These are phyloP conservation scores for Drosophila hamatofila DNA, from an alignment of 2,888 invertebrate genomes.

Conservation along the genomic window DNA sequence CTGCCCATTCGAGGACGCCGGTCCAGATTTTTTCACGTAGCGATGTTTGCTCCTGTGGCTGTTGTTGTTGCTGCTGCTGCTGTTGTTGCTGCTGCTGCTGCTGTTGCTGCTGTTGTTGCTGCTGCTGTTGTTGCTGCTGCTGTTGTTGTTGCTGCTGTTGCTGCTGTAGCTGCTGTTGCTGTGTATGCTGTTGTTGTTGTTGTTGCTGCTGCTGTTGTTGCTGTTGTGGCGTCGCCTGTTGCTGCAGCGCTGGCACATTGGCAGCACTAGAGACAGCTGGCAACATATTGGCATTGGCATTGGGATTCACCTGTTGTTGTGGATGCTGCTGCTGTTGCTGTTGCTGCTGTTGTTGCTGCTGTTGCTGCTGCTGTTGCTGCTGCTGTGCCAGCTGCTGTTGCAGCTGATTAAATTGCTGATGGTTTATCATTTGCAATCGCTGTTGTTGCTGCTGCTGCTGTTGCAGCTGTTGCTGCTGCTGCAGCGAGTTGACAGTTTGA, in stretches of 20 bases:
- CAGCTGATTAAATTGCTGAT: slow-evolving; percentile 82
- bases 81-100: slow-evolving; percentile 69
- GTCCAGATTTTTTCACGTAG: slow-evolving; percentile 88
- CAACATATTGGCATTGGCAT: slow-evolving; percentile 70
- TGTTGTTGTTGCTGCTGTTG: slow-evolving; percentile 73
- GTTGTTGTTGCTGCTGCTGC: slow-evolving; percentile 73
- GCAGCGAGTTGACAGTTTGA: slow-evolving; percentile 81
- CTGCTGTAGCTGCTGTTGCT: slow-evolving; percentile 73
- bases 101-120: slow-evolving; percentile 71
- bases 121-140: slow-evolving; percentile 60
- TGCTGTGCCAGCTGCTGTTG: slow-evolving; percentile 71
- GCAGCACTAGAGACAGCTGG: slow-evolving; percentile 57
- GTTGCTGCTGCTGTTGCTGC: slow-evolving; percentile 35
- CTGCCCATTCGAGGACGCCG: slow-evolving; percentile 96
- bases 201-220: slow-evolving; percentile 68
- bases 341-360: slow-evolving; percentile 39
- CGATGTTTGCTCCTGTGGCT: slow-evolving; percentile 66
- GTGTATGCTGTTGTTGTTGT: slow-evolving; percentile 58
- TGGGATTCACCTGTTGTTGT: slow-evolving; percentile 70
- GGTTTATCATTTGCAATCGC: slow-evolving; percentile 83
- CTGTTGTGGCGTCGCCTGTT: slow-evolving; percentile 76
- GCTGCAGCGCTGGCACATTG: slow-evolving; percentile 59
- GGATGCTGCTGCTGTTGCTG: slow-evolving; percentile 45
- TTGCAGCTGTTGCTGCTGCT: slow-evolving; percentile 77
- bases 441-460: slow-evolving; percentile 72